Percentiles rank a stretch among this genome's conserved stretches.
phyloP scores from a whole-genome alignment of 2,113 vertebrate species.

The Balaeniceps rex region DNA sequence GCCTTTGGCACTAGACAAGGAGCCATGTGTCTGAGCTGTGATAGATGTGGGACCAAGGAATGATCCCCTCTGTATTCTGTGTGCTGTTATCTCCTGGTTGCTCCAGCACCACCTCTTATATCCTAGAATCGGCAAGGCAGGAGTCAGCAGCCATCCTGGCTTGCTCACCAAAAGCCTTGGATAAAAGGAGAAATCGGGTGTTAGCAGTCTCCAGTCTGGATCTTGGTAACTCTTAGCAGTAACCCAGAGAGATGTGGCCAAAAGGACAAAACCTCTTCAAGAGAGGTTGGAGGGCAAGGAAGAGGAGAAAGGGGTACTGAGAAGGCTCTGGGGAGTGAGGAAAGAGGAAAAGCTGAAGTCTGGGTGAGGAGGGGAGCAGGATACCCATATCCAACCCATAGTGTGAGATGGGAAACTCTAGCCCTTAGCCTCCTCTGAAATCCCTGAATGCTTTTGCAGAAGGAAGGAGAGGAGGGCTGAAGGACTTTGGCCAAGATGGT shows the following conservation, averaged over 20 bases:
- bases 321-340: not conserved
- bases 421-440: not conserved
- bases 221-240: not conserved
- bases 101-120: not conserved
- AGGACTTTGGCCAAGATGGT: not conserved
- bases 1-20: constrained; percentile 56
- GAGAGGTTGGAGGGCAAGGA: not conserved
- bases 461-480: not conserved
- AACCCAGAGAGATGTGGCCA: not conserved
- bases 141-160: not conserved
- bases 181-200: not conserved
- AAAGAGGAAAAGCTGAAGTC: not conserved
- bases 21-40: constrained; percentile 80
- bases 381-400: not conserved
- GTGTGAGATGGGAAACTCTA: not conserved
- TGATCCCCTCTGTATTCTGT: constrained; percentile 11
- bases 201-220: not conserved
- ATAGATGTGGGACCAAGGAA: constrained; percentile 66
- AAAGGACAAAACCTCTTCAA: not conserved
- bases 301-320: not conserved
- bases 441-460: not conserved
- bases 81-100: not conserved
- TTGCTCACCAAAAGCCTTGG: not conserved
- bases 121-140: not conserved
- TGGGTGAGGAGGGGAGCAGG: not conserved